These are phyloP conservation scores for Rhabdomys pumilio DNA, from an alignment of 2,797 vertebrate species.

Conservation along the genomic window DNA sequence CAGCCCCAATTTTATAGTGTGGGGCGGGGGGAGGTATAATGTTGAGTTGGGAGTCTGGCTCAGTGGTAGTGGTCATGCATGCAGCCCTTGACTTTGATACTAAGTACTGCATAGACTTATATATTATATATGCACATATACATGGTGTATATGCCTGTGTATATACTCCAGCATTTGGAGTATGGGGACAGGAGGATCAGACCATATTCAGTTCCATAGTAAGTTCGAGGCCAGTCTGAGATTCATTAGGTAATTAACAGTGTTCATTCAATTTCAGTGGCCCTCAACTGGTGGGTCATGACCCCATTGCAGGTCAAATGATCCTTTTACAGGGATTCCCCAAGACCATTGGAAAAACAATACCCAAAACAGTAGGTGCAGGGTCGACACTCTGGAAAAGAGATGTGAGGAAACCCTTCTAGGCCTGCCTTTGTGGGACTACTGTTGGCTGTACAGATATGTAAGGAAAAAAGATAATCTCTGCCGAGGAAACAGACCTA, in stretches of 20 bases:
- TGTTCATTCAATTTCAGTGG: background rate
- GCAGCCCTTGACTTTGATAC: background rate
- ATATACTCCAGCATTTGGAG: background rate
- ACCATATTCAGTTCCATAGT: too few species aligned
- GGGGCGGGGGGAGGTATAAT: background rate
- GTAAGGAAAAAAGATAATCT: background rate
- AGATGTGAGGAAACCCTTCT: background rate
- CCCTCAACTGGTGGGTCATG: background rate
- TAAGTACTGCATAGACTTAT: background rate
- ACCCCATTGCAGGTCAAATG: background rate
- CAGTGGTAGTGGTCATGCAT: background rate
- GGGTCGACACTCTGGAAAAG: background rate
- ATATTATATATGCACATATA: too few species aligned
- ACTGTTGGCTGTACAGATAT: background rate
- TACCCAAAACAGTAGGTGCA: background rate
- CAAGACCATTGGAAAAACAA: background rate
- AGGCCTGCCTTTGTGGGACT: background rate
- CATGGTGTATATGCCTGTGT: background rate
- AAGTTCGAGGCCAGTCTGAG: background rate
- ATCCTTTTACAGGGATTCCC: background rate
- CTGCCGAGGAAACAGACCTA: background rate
- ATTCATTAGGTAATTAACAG: background rate
- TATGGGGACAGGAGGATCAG: background rate
- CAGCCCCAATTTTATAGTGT: slow-evolving; percentile 18
- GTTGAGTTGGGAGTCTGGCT: background rate